phyloP scores from a whole-genome alignment of 2,888 invertebrate genomes.

The Plebejus melissa region DNA sequence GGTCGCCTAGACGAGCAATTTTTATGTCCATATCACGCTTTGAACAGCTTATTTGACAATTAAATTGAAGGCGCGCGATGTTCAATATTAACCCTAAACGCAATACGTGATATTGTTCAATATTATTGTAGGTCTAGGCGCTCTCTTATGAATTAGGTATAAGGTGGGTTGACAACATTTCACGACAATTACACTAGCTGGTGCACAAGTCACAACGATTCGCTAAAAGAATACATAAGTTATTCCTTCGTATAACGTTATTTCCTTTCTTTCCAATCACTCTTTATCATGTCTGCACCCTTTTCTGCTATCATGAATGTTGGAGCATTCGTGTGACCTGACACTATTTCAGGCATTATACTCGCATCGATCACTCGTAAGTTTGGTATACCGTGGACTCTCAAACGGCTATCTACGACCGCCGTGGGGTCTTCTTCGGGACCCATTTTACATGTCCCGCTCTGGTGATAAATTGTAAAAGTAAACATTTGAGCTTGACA shows the following conservation, averaged over 20 bases:
- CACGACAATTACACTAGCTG: background rate
- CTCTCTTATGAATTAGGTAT: background rate
- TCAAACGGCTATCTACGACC: conserved; percentile 81
- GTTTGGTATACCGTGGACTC: conserved; percentile 82
- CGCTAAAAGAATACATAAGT: background rate
- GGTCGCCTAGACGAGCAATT: too few species aligned
- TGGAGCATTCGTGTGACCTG: conserved; percentile 88
- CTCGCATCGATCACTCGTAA: conserved; percentile 88
- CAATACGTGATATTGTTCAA: too few species aligned
- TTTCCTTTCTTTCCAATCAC: conserved; percentile 58
- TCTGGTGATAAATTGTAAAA: conserved; percentile 84
- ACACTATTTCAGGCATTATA: conserved; percentile 87
- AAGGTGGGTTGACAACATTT: background rate
- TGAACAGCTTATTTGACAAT: too few species aligned
- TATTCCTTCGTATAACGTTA: conserved; percentile 32
- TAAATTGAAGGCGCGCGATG: too few species aligned
- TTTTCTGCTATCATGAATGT: conserved; percentile 91
- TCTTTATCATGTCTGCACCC: conserved; percentile 84
- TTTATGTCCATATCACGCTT: too few species aligned
- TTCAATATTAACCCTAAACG: too few species aligned
- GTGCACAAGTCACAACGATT: background rate
- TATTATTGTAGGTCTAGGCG: too few species aligned
- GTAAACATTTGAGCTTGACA: conserved; percentile 83
- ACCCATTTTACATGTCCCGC: conserved; percentile 84
- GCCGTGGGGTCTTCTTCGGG: conserved; percentile 73